Conservation (phyloP, 2,113 vertebrate genomes). For the Pogonocichla stellata region DNA sequence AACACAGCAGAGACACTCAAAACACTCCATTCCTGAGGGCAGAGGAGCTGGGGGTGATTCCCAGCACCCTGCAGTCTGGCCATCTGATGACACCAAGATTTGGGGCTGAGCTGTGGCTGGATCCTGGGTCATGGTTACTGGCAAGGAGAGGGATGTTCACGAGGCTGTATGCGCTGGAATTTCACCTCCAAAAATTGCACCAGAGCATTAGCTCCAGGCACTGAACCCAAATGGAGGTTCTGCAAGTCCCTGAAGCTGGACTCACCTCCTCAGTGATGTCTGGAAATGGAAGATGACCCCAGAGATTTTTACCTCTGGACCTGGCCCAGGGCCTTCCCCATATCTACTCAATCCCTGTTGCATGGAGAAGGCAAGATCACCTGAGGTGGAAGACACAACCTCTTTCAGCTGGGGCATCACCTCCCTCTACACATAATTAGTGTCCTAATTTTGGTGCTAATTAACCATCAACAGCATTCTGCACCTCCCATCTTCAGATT, state of each 20-base stretch:
- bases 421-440: neutral
- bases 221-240: neutral
- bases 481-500: neutral
- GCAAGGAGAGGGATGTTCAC: neutral
- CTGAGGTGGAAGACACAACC: no score
- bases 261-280: neutral
- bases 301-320: neutral
- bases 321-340: neutral
- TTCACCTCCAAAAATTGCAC: neutral
- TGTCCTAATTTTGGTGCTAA: neutral
- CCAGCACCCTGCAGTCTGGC: rapidly evolving
- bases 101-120: neutral
- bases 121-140: neutral
- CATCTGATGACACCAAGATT: neutral
- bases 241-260: rapidly evolving
- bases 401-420: neutral
- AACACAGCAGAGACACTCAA: neutral
- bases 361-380: neutral
- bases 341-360: no score
- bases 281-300: neutral
- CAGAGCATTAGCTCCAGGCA: neutral
- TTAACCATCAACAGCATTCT: neutral
- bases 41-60: neutral
- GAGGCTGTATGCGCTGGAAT: neutral
- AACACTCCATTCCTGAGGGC: neutral